These are phyloP conservation scores for Pomacea canaliculata DNA, from an alignment of 2,888 invertebrate genomes.

Conservation along the genomic window DNA sequence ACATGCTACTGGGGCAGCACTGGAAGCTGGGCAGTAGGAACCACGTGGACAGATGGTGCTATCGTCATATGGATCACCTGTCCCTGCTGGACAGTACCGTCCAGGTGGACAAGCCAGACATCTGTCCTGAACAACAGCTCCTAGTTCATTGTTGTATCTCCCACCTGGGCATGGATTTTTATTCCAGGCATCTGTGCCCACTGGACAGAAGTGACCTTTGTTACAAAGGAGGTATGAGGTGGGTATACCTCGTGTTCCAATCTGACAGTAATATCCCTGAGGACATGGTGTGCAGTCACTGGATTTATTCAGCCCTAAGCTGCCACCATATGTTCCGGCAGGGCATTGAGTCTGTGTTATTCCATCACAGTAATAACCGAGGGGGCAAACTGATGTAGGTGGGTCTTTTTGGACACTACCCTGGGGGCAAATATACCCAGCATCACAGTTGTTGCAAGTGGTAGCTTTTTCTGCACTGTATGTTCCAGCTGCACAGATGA, in stretches of 20 bases:
- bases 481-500: slow-evolving; percentile 55
- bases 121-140: slow-evolving; percentile 44
- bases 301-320: slow-evolving; percentile 42
- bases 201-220: slow-evolving; percentile 60
- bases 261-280: slow-evolving; percentile 65
- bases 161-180: slow-evolving; percentile 54
- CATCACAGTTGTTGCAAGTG: slow-evolving; percentile 45
- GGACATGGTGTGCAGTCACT: slow-evolving; percentile 58
- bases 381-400: slow-evolving; percentile 48
- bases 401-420: slow-evolving; percentile 58
- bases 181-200: slow-evolving; percentile 54
- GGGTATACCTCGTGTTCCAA: slow-evolving; percentile 55
- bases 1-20: slow-evolving; percentile 51
- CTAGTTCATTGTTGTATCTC: slow-evolving; percentile 47
- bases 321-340: slow-evolving; percentile 61
- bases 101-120: slow-evolving; percentile 62
- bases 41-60: slow-evolving; percentile 63
- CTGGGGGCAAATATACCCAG: slow-evolving; percentile 59
- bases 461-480: slow-evolving; percentile 45
- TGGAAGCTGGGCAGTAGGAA: slow-evolving; percentile 53
- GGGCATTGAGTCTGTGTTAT: slow-evolving; percentile 51
- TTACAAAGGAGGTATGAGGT: slow-evolving; percentile 46
- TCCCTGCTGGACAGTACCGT: slow-evolving; percentile 60
- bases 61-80: slow-evolving; percentile 53
- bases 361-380: slow-evolving; percentile 66